Evolutionary conservation across 2,888 invertebrate species (phyloP).

Genomic region (Fragum fragum): DNA sequence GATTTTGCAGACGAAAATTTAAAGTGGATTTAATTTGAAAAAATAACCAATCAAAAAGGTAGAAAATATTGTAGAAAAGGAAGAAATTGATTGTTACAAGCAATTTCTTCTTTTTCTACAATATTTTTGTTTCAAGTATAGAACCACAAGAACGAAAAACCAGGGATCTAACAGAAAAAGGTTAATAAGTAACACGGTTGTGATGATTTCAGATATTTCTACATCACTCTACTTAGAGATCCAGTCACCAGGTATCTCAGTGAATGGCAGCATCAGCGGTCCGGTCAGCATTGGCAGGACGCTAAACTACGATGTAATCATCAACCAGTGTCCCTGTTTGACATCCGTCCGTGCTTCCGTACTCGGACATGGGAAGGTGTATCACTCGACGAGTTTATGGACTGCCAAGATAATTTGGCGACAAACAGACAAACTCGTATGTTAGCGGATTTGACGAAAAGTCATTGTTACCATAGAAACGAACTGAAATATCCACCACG

Average conservation of each 20-base stretch:
- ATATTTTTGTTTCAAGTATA: too few relatives aligned
- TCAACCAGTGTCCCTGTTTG: slow-evolving; percentile 46
- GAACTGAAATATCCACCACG: slow-evolving; percentile 10
- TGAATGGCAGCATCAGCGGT: slow-evolving; percentile 58
- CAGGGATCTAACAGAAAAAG: too few relatives aligned
- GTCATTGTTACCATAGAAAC: slow-evolving; percentile 56
- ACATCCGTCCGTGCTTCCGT: slow-evolving; percentile 60
- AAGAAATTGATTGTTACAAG: too few relatives aligned
- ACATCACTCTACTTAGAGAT: slow-evolving; percentile 57
- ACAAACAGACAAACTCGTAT: slow-evolving; percentile 63
- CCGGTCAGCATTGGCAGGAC: slow-evolving; percentile 62
- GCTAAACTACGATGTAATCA: slow-evolving; percentile 51
- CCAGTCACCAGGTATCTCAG: slow-evolving; percentile 57
- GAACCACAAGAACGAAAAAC: too few relatives aligned
- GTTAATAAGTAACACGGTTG: too few relatives aligned
- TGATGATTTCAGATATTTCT: slow-evolving; percentile 47
- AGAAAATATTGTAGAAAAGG: too few relatives aligned
- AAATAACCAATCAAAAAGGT: too few relatives aligned
- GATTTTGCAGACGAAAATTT: too few relatives aligned
- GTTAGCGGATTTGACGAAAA: slow-evolving; percentile 60
- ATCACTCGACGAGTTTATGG: slow-evolving; percentile 58
- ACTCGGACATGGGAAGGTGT: slow-evolving; percentile 56
- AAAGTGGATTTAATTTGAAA: too few relatives aligned
- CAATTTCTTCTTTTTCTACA: too few relatives aligned
- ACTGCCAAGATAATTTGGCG: slow-evolving; percentile 61